A percentile compares a stretch with the other conserved stretches of the same genome.
These are phyloP conservation scores for Mycogona germanica DNA, from an alignment of 2,888 invertebrate genomes.

Conservation along the genomic window DNA sequence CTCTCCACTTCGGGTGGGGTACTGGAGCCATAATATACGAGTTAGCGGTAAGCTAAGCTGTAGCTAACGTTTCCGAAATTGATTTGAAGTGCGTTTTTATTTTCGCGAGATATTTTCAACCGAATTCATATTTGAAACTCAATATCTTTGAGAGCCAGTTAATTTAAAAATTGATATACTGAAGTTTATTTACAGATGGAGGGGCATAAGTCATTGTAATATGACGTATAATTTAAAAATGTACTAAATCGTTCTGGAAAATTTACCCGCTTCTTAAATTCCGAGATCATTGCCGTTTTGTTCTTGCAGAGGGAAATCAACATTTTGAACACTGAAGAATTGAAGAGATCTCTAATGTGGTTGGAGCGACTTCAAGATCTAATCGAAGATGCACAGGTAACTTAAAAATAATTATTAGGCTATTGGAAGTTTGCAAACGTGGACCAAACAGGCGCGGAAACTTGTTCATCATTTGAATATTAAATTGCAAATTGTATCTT, in stretches of 20 bases:
- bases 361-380: slow-evolving; percentile 18
- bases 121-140: no score
- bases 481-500: background rate
- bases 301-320: slow-evolving; percentile 18
- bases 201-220: no score
- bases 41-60: slow-evolving; percentile 52
- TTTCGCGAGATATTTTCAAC: no score
- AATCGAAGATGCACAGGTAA: slow-evolving; percentile 19
- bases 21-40: slow-evolving; percentile 97
- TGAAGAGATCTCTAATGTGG: slow-evolving; percentile 18
- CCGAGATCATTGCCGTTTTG: background rate
- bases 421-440: background rate
- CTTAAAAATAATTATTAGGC: background rate
- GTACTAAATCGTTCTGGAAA: no score
- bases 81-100: background rate
- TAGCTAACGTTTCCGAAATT: background rate
- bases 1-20: slow-evolving; percentile 90
- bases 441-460: background rate
- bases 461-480: no score
- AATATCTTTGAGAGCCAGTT: no score
- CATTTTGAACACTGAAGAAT: slow-evolving; percentile 17
- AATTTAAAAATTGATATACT: no score
- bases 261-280: background rate
- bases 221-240: no score
- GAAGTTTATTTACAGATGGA: no score